Base-by-base conservation (phyloP, 2,113 vertebrate genomes). In the Callorhinus ursinus region DNA sequence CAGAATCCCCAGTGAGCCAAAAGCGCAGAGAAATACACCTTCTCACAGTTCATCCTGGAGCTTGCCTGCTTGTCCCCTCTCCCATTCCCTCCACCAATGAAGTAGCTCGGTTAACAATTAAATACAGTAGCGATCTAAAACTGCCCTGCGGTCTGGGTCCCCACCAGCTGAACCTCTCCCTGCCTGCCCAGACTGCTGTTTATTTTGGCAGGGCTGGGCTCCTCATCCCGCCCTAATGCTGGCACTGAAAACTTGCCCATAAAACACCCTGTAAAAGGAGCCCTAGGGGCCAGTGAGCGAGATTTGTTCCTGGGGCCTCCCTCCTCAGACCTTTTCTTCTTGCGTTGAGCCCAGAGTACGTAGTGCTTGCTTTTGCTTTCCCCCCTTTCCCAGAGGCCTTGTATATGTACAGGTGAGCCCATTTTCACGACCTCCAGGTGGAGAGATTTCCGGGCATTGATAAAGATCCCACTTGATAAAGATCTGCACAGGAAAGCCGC, bases 201-300 rank as follows among this genome's bases (percentile, higher is more conserved):
- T 53, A 69, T 53, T 59, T 69, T 59, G 84, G 63, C 5, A 21
- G 19, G 6, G 72, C 21, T 7, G 16, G 51, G 39, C 26, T 33
- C 63, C 69, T 63, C 57, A 3, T 15, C 46, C n/a, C 0, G 0
- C 53, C 31, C 59, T 13, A 14, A 63, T 0, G 31, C 33, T 61
- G 65, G 72, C 55, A 69, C 22, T 51, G 24, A 85, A 79, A 57
- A 85, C 9, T 2, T 2, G 5, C 42, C 31, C 67, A 55, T 63
- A 71, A 96, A 97, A 87, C 82, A 95, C 79, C 53, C 77, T 74
- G 33, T 95, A 49, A 96, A 96, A 33, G 53, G 36, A 83, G 65
- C 31, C 61, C 16, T 5, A 53, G 46, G 90, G 72, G 39, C 13
- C 57, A 11, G n/a, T 2, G 76, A 88, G 57, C 31, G n/a, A 13